These are phyloP conservation scores for Arctopsyche grandis DNA, from an alignment of 1,140 invertebrate genomes.

Conservation along the genomic window DNA sequence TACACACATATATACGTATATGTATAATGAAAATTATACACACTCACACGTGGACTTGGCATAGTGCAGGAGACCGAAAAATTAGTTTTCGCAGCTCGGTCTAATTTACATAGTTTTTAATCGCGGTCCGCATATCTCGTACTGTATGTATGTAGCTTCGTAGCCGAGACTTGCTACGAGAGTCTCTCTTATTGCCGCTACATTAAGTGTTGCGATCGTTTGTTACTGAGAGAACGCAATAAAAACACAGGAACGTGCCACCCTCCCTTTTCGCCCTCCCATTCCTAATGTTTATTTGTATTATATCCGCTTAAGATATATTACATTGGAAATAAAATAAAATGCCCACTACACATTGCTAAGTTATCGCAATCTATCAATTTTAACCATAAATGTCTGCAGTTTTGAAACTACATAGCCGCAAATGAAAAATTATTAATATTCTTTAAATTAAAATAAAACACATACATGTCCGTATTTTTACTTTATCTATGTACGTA, in stretches of 20 bases:
- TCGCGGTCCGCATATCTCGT: not conserved
- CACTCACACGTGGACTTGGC: too few relatives aligned
- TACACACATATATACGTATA: too few relatives aligned
- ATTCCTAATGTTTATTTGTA: constrained; percentile 4
- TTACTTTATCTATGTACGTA: too few relatives aligned
- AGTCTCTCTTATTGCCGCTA: not conserved
- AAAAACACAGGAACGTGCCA: not conserved
- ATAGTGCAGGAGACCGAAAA: not conserved
- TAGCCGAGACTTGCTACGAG: not conserved
- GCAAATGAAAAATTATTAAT: too few relatives aligned
- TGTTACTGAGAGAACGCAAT: constrained; percentile 9
- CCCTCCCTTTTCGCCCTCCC: not conserved
- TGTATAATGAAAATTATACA: too few relatives aligned
- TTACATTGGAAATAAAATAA: not conserved
- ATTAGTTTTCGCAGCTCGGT: not conserved
- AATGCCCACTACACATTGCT: too few relatives aligned
- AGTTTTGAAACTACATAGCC: too few relatives aligned
- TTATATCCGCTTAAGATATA: constrained; percentile 6
- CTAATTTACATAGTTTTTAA: constrained; percentile 12
- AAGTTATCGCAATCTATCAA: too few relatives aligned
- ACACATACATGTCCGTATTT: too few relatives aligned
- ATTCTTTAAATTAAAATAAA: too few relatives aligned
- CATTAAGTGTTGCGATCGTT: constrained; percentile 26
- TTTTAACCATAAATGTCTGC: too few relatives aligned
- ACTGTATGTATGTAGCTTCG: too few relatives aligned